Base-by-base conservation (phyloP, 2,113 vertebrate species). In the Chinchilla lanigera region DNA sequence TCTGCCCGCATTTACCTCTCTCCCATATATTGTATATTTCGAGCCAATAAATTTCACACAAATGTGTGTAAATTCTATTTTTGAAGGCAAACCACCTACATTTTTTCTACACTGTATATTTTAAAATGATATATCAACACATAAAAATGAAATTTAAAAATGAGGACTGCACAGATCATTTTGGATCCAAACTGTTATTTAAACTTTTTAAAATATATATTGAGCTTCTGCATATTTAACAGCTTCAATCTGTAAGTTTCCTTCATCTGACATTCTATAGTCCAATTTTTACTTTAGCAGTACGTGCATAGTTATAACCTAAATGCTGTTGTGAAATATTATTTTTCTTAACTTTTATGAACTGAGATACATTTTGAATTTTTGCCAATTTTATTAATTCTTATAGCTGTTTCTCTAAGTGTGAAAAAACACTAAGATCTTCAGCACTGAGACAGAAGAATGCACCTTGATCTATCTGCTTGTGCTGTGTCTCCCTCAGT, bases 1-100 rank as follows among this genome's bases (percentile, higher is more conserved):
- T 85, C 30, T 82, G 8, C 10, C 30, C 22, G 90, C 75, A 95
- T 95, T 96, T 93, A 89, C 35, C 61, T 92, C 24, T 87, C 16
- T 80, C 24, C 28, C 14, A 38, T 94, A n/a, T 13, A 86, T 30
- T 86, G n/a, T 1, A 22, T 94, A 92, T 81, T 89, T 92, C 54
- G 20, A 47, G 14, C 71, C 19, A 65, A 4, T 0, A 1, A 41
- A 2, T 83, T 96, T 85, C 20, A 90, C 47, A 92, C 5, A 93
- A 67, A 69, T 30, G 10, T 83, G 30, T 80, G 81, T 30, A 16
- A 87, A 24, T 90, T 85, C 69, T 84, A 38, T 69, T 95, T 87
- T 50, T 81, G 26, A 84, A 87, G 44, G 22, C 14, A 85, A 71
- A 71, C 35, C 22, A 71, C 50, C 58, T 17, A 44, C 24, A 0